phyloP scores from a whole-genome alignment of 2,113 vertebrate species.

The Pyxicephalus adspersus region DNA sequence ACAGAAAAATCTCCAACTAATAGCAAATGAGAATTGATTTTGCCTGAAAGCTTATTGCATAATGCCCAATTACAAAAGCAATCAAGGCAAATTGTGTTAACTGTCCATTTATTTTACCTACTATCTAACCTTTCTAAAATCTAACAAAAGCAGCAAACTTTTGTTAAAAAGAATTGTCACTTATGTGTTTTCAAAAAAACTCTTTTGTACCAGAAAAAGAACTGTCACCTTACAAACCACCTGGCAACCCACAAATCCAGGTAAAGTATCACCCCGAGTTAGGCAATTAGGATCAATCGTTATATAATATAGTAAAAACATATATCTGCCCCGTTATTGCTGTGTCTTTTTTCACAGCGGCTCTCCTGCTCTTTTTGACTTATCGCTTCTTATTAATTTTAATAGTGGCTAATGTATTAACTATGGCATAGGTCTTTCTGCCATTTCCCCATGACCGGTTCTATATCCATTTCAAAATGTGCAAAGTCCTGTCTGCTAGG shows the following conservation, averaged over 20 bases:
- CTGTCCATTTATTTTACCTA: too few species aligned
- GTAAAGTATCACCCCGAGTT: slow-evolving; percentile 26
- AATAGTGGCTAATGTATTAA: slow-evolving; percentile 41
- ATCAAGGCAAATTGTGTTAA: too few species aligned
- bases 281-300: slow-evolving; percentile 43
- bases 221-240: not conserved
- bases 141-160: not conserved
- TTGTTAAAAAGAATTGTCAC: not conserved
- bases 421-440: not conserved
- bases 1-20: too few species aligned
- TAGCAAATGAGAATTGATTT: too few species aligned
- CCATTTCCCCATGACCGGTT: not conserved
- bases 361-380: slow-evolving; percentile 37
- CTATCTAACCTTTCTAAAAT: not conserved
- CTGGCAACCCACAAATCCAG: not conserved
- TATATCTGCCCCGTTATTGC: slow-evolving; percentile 37
- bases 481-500: slow-evolving; percentile 14
- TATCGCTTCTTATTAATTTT: slow-evolving; percentile 13
- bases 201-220: too few species aligned
- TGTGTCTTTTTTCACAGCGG: slow-evolving; percentile 2
- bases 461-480: slow-evolving; percentile 18
- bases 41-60: too few species aligned
- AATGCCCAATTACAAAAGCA: too few species aligned
- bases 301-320: slow-evolving; percentile 14
- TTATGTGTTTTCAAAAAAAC: too few species aligned